Conservation (phyloP, 2,113 vertebrate species). For the Gyps fulvus region DNA sequence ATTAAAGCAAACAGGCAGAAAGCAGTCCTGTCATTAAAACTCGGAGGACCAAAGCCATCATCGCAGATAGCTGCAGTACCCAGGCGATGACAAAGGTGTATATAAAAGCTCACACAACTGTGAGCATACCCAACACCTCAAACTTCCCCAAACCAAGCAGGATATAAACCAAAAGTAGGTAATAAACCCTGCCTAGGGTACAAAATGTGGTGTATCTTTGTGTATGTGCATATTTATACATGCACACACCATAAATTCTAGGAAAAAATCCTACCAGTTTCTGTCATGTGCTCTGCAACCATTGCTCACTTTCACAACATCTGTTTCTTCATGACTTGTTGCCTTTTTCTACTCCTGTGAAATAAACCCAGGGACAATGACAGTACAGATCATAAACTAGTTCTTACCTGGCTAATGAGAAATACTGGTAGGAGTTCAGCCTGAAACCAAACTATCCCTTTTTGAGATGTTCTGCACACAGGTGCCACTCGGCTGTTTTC, state of each 20-base stretch:
- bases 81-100: neutral
- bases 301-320: neutral
- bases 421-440: neutral
- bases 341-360: neutral
- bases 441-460: neutral
- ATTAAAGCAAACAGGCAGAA: neutral
- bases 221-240: neutral
- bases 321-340: neutral
- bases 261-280: neutral
- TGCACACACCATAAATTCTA: rapidly evolving
- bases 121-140: neutral
- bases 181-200: neutral
- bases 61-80: neutral
- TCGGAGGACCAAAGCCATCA: neutral
- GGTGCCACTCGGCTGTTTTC: neutral
- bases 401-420: neutral
- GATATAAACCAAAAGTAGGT: neutral
- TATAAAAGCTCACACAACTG: neutral
- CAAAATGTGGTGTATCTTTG: neutral
- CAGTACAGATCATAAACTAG: neutral
- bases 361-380: neutral
- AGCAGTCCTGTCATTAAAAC: neutral
- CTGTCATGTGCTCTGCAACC: rapidly evolving
- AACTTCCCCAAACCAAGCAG: neutral
- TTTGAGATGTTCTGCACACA: neutral